Percentiles rank a stretch among this genome's conserved stretches.
Evolutionary conservation across 1,140 invertebrate genomes (phyloP).

Genomic region (Melanaphis sacchari): DNA sequence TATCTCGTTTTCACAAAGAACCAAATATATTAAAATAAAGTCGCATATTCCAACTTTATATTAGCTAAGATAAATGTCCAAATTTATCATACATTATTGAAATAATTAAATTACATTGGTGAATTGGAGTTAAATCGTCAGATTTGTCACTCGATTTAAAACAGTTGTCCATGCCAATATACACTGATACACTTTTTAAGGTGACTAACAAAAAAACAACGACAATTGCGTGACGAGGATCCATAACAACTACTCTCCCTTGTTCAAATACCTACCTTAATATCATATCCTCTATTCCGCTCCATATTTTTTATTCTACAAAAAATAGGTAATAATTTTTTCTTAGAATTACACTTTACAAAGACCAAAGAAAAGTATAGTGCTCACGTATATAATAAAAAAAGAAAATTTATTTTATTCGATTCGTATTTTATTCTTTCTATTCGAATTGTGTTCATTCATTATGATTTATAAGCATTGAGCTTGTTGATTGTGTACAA

Average conservation of each 20-base stretch:
- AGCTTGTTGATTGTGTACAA: not conserved
- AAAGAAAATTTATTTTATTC: not conserved
- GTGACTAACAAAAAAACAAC: not conserved
- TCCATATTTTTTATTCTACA: not conserved
- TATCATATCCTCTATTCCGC: not conserved
- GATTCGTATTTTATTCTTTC: not conserved
- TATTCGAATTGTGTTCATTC: not conserved
- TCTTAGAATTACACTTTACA: not conserved
- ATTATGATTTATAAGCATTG: not conserved
- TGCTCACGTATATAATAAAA: not conserved
- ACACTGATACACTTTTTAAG: not conserved
- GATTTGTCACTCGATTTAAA: not conserved
- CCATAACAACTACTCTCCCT: not conserved
- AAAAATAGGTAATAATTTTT: not conserved
- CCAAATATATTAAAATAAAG: not conserved
- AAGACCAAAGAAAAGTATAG: not conserved
- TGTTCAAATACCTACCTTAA: not conserved
- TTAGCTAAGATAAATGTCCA: not conserved
- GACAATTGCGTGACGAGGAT: not conserved
- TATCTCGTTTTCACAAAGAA: not conserved
- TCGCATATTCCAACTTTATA: not conserved
- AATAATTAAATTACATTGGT: not conserved
- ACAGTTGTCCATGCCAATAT: not conserved
- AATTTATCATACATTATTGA: not conserved
- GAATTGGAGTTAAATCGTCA: not conserved